These are phyloP conservation scores for Lamprologus tigripictilis DNA, from an alignment of 2,113 vertebrate genomes.

Conservation along the genomic window DNA sequence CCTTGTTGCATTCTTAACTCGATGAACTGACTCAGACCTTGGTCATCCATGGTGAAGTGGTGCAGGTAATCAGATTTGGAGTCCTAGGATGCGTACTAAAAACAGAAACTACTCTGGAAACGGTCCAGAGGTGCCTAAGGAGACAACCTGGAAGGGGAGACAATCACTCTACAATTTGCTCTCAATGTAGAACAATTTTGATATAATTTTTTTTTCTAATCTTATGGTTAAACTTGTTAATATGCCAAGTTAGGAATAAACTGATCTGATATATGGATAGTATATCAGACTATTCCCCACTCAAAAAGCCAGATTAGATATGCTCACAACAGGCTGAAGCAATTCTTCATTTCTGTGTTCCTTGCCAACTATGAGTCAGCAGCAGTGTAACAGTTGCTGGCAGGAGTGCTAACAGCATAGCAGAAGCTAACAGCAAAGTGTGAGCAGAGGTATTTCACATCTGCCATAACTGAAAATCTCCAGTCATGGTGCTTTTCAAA, in stretches of 20 bases:
- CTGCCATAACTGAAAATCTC: background rate
- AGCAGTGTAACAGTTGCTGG: background rate
- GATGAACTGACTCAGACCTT: background rate
- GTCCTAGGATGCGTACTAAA: background rate
- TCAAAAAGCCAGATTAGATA: background rate
- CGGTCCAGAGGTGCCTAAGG: background rate
- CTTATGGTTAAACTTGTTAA: background rate
- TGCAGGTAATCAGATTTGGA: background rate
- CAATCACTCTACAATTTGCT: background rate
- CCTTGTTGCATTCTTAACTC: background rate
- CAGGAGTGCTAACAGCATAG: background rate
- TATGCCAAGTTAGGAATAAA: background rate
- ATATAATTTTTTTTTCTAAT: background rate
- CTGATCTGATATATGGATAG: background rate
- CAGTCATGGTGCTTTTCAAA: background rate
- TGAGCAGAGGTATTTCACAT: background rate
- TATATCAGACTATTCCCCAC: background rate
- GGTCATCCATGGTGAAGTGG: background rate
- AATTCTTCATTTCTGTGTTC: background rate
- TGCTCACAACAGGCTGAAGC: background rate
- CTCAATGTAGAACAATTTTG: background rate
- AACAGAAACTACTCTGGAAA: background rate
- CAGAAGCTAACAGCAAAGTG: background rate
- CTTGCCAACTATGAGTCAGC: background rate
- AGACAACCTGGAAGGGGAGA: background rate